These are phyloP conservation scores for Girardinus metallicus DNA, from an alignment of 2,797 vertebrate species.

Conservation along the genomic window DNA sequence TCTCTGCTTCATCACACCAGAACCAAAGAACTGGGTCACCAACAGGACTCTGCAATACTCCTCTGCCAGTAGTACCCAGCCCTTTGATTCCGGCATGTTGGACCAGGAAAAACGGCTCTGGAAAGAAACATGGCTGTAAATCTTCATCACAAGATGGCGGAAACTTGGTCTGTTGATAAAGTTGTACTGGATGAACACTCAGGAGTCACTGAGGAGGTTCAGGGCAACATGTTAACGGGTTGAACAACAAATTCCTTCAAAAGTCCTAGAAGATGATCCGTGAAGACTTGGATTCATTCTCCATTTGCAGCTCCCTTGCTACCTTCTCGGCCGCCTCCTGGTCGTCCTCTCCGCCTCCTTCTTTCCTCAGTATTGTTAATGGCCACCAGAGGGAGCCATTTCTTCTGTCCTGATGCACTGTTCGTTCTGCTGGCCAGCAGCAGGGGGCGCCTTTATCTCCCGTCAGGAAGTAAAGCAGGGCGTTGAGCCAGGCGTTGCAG, in stretches of 20 bases:
- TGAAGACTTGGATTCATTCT: constrained; percentile 80
- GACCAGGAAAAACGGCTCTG: not conserved
- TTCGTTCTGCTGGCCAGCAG: constrained; percentile 63
- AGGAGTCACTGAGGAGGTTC: not conserved
- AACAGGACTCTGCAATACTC: not conserved
- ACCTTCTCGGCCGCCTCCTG: constrained; percentile 66
- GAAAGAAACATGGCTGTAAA: not conserved
- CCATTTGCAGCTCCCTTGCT: constrained; percentile 61
- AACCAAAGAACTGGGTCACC: not conserved
- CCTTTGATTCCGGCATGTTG: not conserved
- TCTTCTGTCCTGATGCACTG: constrained; percentile 43
- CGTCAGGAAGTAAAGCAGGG: constrained; percentile 86
- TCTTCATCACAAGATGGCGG: not conserved
- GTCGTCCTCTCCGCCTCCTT: constrained; percentile 72
- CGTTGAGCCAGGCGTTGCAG: constrained; percentile 87
- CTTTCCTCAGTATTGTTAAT: constrained; percentile 77
- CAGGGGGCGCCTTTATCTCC: constrained; percentile 83
- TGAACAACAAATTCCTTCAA: not conserved
- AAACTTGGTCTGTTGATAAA: not conserved
- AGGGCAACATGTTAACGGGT: not conserved
- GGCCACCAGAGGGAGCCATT: constrained; percentile 81
- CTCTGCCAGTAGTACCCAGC: not conserved
- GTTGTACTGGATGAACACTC: not conserved
- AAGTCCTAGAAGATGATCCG: constrained; percentile 59
- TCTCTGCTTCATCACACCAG: not conserved